Evolutionary conservation across 2,888 invertebrate species (phyloP).

Genomic region (Busseola fusca): DNA sequence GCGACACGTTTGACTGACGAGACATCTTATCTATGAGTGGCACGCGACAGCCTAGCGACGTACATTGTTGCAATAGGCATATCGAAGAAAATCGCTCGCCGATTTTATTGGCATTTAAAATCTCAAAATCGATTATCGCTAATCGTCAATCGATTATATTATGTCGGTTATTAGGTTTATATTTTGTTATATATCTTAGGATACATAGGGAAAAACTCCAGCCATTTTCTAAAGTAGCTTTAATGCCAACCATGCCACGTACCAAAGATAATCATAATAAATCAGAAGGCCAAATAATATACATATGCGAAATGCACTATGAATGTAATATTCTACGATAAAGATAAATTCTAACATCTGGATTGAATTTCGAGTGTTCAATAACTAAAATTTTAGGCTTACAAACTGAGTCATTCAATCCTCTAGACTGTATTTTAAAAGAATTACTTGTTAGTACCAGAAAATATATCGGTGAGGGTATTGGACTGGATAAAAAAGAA

Average conservation of each 20-base stretch:
- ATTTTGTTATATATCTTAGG: too few species aligned
- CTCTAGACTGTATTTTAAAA: not conserved
- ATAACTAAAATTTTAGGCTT: not conserved
- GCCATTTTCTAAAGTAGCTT: not conserved
- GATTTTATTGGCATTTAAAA: constrained; percentile 43
- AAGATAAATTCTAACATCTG: constrained; percentile 42
- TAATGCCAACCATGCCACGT: not conserved
- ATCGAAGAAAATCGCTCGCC: constrained; percentile 31
- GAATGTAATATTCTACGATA: constrained; percentile 18
- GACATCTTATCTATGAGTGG: constrained; percentile 54
- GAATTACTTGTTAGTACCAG: not conserved
- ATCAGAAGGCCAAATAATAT: constrained; percentile 8
- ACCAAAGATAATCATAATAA: constrained; percentile 13
- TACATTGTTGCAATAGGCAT: constrained; percentile 17
- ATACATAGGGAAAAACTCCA: too few species aligned
- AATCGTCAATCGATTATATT: not conserved
- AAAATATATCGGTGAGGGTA: not conserved
- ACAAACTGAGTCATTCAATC: not conserved
- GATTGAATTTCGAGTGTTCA: not conserved
- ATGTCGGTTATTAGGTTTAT: not conserved
- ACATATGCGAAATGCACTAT: constrained; percentile 35
- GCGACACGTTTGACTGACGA: constrained; percentile 53
- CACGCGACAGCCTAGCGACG: constrained; percentile 44
- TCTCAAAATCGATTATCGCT: constrained; percentile 25
- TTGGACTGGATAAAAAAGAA: not conserved